A percentile compares a stretch with the other conserved stretches of the same genome.
phyloP scores from a whole-genome alignment of 2,113 vertebrate genomes.

The Myotis lucifugus region DNA sequence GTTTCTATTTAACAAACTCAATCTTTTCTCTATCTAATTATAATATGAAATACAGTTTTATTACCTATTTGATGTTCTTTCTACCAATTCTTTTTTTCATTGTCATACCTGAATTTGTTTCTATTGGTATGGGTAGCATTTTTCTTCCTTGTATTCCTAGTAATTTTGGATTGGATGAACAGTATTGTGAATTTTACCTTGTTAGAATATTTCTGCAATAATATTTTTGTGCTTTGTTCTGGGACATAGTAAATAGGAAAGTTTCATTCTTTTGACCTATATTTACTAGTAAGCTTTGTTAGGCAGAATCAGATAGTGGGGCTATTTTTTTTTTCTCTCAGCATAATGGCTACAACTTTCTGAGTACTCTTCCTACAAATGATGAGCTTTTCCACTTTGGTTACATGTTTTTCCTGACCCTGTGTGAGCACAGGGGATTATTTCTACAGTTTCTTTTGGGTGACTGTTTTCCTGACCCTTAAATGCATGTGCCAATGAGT shows the following conservation, averaged over 20 bases:
- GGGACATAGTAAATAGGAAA: not conserved
- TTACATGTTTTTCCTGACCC: not conserved
- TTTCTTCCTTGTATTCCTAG: not conserved
- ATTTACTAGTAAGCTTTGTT: not conserved
- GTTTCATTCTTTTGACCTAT: not conserved
- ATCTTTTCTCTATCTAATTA: not conserved
- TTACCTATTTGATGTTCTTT: not conserved
- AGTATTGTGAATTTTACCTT: not conserved
- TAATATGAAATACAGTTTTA: not conserved
- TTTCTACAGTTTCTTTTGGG: not conserved
- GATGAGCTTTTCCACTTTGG: not conserved
- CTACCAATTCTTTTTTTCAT: not conserved
- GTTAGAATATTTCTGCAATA: not conserved
- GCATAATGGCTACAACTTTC: not conserved
- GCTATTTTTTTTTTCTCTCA: not conserved
- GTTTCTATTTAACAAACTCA: not conserved
- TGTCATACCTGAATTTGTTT: not conserved
- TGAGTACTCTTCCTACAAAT: not conserved
- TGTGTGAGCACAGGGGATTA: not conserved
- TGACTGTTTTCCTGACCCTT: not conserved
- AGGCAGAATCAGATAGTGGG: not conserved
- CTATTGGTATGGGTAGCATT: not conserved
- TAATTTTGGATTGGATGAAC: not conserved
- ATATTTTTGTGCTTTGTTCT: not conserved
- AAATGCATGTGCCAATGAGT: not conserved